Conservation (phyloP, 2,797 vertebrate species). For the Nothura maculosa region DNA sequence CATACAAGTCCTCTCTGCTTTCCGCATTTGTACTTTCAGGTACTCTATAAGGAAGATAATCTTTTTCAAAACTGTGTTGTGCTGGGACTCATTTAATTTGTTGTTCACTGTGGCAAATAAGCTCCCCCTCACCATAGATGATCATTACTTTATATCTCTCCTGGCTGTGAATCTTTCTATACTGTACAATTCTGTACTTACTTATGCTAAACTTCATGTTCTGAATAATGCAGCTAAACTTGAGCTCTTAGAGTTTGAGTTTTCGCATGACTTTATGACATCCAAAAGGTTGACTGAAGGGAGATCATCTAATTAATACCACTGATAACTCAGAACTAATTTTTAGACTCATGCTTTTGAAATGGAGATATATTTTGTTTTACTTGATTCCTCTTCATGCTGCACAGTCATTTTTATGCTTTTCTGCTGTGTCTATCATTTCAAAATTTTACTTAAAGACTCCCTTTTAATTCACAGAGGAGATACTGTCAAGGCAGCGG, state of each 20-base stretch:
- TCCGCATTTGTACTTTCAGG: not conserved
- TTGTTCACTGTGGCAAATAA: not conserved
- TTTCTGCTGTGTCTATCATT: not conserved
- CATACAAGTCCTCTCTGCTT: not conserved
- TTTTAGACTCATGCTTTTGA: not conserved
- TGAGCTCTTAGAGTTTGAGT: not conserved
- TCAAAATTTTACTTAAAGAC: not conserved
- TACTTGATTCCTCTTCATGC: not conserved
- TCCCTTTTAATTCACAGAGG: not conserved
- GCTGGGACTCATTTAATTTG: not conserved
- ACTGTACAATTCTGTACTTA: not conserved
- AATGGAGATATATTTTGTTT: not conserved
- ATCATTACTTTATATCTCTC: not conserved
- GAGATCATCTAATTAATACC: not conserved
- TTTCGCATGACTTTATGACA: not conserved
- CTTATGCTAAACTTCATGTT: not conserved
- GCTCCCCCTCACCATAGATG: not conserved
- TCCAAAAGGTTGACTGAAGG: not conserved
- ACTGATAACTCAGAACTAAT: not conserved
- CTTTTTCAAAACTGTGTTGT: not conserved
- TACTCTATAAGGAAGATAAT: not conserved
- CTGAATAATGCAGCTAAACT: not conserved
- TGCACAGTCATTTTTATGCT: accelerated
- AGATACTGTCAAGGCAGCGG: not conserved
- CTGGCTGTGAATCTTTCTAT: not conserved